Base-by-base conservation (phyloP, 2,113 vertebrate genomes). In the Chionodraco myersi region DNA sequence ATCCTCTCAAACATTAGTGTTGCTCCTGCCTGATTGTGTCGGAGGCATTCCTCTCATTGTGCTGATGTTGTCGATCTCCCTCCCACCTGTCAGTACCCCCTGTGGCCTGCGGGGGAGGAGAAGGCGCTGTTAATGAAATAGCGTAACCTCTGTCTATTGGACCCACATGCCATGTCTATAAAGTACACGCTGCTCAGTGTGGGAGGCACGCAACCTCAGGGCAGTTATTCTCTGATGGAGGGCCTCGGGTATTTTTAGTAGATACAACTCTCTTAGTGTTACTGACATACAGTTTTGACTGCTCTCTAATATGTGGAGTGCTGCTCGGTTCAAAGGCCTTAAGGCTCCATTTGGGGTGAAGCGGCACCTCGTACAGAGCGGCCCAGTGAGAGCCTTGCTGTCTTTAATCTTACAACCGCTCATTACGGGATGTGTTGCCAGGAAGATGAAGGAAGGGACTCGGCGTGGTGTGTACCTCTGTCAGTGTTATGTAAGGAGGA, bases 121-220 rank as follows among this genome's bases (percentile, higher is more conserved):
- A 70, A 78, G 57, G 66, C 45, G 5, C 23, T 76, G 92, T 85
- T 88, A 93, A 93, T 91, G 75, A 89, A 92, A 89, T 78, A 83
- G 74, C 15, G 67, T 85, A 85, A 91, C 90, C 90, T 86, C 85
- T 21, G 21, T 80, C 84, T 77, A 67, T 85, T 80, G 57, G 58
- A 76, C 77, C 60, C 74, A 58, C 53, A 73, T 85, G 82, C 69
- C 62, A 65, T 49, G 75, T 89, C 72, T 80, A 86, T 86, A 77
- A 91, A 81, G 60, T 47, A 14, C 63, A 88, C 75, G 48, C 72
- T 66, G 79, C 34, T 67, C 72, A 54, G 70, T 64, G 82, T 83
- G 63, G 72, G 72, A 89, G 62, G 80, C 63, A 47, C 49, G 69
- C 75, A 72, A 45, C 56, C 70, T 41, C 1, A 26, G 49, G 64